Evolutionary conservation across 2,797 vertebrate species (phyloP), one percentile per base, ranked within the genome.

Genomic region (Knipowitschia caucasica): DNA sequence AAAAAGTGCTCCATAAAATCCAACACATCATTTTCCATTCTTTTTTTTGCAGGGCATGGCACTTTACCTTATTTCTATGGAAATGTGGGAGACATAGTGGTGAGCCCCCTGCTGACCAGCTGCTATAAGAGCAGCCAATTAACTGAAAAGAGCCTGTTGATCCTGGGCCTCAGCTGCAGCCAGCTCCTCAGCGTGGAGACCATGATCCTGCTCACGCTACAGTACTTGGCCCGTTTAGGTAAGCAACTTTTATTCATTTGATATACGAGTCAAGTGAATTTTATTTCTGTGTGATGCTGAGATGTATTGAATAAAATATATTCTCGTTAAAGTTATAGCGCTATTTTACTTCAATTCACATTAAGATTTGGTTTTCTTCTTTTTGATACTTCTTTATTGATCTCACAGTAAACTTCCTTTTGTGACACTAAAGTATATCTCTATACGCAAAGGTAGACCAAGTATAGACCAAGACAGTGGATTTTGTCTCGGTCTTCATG

Each of bases 1-100:
- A n/a, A n/a, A n/a, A n/a, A n/a, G n/a, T n/a, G n/a, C n/a, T n/a
- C n/a, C n/a, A n/a, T n/a, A n/a, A n/a, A n/a, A n/a, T n/a, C n/a
- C n/a, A n/a, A n/a, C n/a, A 2, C n/a, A 21, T 20, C 7, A 15
- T 8, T 6, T 49, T 31, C 23, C 33, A 33, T 17, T 46, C 9
- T 1, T 45, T 17, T 34, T 15, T 56, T 43, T 56, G 24, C 75
- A 99, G 97, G 97, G 58, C 95, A 95, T 77, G 96, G 97, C 83
- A 91, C 93, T 89, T 93, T 99, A 89, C 97, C 97, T 29, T 99
- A 99, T 81, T 99, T 99, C 89, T 99, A 98, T 73, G 96, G 97
- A 60, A 98, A 98, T 59, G 94, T 99, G 5, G 93, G 96, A 11
- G 96, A 99, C 62, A 93, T 99, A 66, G 93, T 98, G 62, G 93